Base-by-base conservation (phyloP, 2,797 vertebrate species). In the Catharus ustulatus region DNA sequence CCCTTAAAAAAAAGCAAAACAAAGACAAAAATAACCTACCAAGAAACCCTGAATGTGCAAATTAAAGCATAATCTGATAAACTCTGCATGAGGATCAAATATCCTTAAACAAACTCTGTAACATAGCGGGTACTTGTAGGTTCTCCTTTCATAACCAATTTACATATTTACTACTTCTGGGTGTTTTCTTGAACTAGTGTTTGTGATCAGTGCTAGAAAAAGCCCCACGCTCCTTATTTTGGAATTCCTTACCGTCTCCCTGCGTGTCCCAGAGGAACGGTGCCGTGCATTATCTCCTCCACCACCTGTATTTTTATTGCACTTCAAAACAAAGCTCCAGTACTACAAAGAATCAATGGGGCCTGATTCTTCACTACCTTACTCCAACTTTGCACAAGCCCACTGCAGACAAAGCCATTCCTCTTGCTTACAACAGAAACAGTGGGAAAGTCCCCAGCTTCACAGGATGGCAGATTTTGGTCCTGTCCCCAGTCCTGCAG, bases 121-220 rank as follows among this genome's bases (percentile, higher is more conserved):
- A 94, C 57, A 43, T 64, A 77, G 48, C 0, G 1, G 24, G 55
- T 81, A 94, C 59, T 91, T 74, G 66, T 82, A 90, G 45, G 30
- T 82, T 96, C 74, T 88, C 69, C 87, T 93, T 91, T 93, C 87
- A 91, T 84, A 90, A 71, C 18, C 61, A 61, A 96, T 97, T 96
- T 96, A 67, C 95, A 93, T 96, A 91, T 96, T 97, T 96, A 54
- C 94, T 91, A 82, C 94, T 97, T 94, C 95, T 94, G 95, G 95
- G 95, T 94, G 94, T 96, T 96, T 96, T 94, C 91, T 75, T 90
- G 85, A 94, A 77, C 74, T 66, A 89, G 64, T 43, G 77, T 69
- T 90, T 96, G 74, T 92, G 93, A 96, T 94, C 91, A 93, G 5
- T 67, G 73, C 87, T 87, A 71, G 81, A 1, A 61, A 89, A 85